phyloP scores from a whole-genome alignment of 2,113 vertebrate species.

The Phrynosoma platyrhinos region DNA sequence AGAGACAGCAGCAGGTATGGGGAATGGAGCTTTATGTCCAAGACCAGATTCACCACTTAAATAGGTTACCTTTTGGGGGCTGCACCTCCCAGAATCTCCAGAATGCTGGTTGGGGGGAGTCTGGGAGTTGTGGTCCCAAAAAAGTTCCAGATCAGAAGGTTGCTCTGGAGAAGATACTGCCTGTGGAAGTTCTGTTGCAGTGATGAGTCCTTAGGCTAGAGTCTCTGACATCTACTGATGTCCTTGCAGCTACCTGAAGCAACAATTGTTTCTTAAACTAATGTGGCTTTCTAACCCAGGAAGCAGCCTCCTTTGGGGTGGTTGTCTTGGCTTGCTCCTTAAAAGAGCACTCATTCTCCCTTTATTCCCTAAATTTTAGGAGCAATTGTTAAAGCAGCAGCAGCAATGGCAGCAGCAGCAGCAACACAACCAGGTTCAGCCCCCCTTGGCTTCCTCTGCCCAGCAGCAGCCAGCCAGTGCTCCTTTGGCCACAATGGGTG shows the following conservation, averaged over 20 bases:
- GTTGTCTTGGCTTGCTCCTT: no score
- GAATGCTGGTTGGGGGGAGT: no score
- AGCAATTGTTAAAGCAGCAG: constrained; percentile 90
- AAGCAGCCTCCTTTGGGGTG: no score
- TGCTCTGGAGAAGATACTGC: no score
- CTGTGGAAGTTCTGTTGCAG: not conserved
- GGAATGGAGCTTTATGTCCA: no score
- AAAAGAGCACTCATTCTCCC: not conserved
- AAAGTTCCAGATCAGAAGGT: no score
- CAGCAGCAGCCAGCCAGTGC: constrained; percentile 70
- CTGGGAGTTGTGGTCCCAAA: no score
- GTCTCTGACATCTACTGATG: not conserved
- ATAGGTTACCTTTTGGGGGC: no score
- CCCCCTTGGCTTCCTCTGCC: constrained; percentile 77
- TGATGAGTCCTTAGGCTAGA: constrained; percentile 1
- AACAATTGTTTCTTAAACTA: no score
- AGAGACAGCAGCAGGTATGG: constrained; percentile 91
- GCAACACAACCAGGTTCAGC: constrained; percentile 75
- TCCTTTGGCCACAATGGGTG: constrained; percentile 59
- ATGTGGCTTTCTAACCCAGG: rapidly evolving
- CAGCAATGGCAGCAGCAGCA: constrained; percentile 75
- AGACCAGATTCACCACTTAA: no score
- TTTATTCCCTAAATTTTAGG: constrained; percentile 68
- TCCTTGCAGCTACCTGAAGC: constrained; percentile 5
- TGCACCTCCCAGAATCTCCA: no score